phyloP scores from a whole-genome alignment of 2,888 invertebrate species.

The Dryomyza anilis region DNA sequence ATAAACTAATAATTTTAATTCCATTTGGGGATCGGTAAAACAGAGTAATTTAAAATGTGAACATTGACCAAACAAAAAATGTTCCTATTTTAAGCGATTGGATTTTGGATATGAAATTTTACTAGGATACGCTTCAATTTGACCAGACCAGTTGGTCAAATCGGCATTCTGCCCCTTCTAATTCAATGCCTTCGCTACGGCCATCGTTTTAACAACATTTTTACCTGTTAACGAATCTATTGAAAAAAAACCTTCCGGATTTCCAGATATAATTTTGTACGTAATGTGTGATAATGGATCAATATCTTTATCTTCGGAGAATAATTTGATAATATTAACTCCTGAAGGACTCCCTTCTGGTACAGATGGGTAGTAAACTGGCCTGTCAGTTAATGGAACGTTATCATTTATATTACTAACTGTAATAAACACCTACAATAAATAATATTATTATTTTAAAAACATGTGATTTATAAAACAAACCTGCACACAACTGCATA shows the following conservation, averaged over 20 bases:
- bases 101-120: too few species aligned
- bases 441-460: not conserved
- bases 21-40: too few species aligned
- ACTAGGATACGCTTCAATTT: too few species aligned
- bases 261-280: slow-evolving; percentile 87
- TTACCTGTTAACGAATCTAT: slow-evolving; percentile 84
- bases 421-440: slow-evolving; percentile 74
- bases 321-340: slow-evolving; percentile 74
- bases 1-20: too few species aligned
- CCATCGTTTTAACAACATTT: not conserved
- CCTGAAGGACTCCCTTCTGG: slow-evolving; percentile 79
- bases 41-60: too few species aligned
- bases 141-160: too few species aligned
- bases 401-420: slow-evolving; percentile 95
- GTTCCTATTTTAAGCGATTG: too few species aligned
- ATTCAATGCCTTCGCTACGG: too few species aligned
- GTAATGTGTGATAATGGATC: slow-evolving; percentile 71
- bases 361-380: slow-evolving; percentile 83
- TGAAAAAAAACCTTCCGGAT: slow-evolving; percentile 88
- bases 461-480: not conserved
- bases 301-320: slow-evolving; percentile 80
- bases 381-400: slow-evolving; percentile 84
- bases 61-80: too few species aligned
- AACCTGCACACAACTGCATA: slow-evolving; percentile 83
- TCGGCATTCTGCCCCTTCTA: too few species aligned